Evolutionary conservation across 2,888 invertebrate genomes (phyloP).

Genomic region (Lepidocyrtoides sp.): DNA sequence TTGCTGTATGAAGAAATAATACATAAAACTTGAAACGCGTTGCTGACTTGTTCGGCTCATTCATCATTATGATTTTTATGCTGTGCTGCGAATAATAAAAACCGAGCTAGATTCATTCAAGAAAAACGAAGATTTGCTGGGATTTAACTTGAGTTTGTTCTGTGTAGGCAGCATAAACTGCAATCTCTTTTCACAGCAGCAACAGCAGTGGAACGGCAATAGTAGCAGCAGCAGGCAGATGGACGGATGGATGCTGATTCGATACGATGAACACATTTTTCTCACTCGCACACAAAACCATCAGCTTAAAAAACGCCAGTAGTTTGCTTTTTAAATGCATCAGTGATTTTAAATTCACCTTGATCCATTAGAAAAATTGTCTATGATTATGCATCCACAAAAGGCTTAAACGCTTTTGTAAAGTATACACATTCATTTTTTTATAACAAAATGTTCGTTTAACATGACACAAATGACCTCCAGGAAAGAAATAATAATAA

Average conservation of each 20-base stretch:
- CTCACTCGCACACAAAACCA: constrained; percentile 5
- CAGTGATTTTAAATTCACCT: constrained; percentile 36
- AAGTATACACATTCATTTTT: constrained; percentile 6
- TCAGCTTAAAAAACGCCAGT: background rate
- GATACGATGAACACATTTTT: constrained; percentile 33
- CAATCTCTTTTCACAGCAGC: background rate
- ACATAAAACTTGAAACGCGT: background rate
- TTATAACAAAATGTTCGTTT: background rate
- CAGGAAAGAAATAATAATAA: too few species aligned
- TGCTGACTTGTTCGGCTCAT: background rate
- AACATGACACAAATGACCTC: constrained; percentile 37
- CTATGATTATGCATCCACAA: constrained; percentile 50
- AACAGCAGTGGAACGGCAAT: background rate
- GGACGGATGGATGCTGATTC: constrained; percentile 62
- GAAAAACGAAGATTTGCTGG: constrained; percentile 7
- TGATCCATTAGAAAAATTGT: constrained; percentile 51
- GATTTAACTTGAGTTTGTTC: constrained; percentile 13
- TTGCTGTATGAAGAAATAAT: background rate
- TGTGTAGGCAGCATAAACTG: too few species aligned
- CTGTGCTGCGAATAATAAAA: background rate
- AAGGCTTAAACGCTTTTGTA: constrained; percentile 31
- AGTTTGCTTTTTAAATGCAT: constrained; percentile 6
- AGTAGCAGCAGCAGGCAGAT: constrained; percentile 61
- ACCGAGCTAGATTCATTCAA: constrained; percentile 43
- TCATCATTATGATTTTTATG: background rate